These are phyloP conservation scores for Megaceryle maxima DNA, from an alignment of 2,113 vertebrate genomes.

Conservation along the genomic window DNA sequence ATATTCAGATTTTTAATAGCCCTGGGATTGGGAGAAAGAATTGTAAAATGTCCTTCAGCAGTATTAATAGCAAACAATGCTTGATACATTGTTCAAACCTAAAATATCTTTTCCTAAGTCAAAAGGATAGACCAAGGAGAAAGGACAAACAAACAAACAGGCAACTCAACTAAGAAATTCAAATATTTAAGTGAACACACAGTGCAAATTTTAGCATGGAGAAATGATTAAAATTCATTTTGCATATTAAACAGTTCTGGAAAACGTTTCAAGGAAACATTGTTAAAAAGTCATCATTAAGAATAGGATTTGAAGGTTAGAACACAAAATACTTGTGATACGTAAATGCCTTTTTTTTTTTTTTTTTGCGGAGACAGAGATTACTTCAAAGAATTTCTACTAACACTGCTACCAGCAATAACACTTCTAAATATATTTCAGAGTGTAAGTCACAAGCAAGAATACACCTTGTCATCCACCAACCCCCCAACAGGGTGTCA, in stretches of 20 bases:
- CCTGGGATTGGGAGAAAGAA: neutral
- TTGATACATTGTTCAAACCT: neutral
- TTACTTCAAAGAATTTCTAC: neutral
- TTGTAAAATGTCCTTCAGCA: neutral
- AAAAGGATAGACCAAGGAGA: neutral
- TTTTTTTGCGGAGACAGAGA: neutral
- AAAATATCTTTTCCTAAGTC: neutral
- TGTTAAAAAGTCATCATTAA: neutral
- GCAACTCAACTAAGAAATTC: neutral
- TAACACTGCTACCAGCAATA: neutral
- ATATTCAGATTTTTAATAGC: neutral
- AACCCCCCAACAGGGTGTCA: too few species aligned
- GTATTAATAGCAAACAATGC: neutral
- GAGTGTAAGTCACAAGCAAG: neutral
- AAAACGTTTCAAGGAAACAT: neutral
- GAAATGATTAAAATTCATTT: slow-evolving; percentile 22
- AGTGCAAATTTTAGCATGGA: neutral
- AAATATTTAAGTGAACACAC: neutral
- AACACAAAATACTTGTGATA: neutral
- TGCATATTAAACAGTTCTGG: neutral
- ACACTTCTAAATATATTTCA: neutral
- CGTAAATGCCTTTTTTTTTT: neutral
- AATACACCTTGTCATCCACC: neutral
- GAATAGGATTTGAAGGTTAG: neutral
- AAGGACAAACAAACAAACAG: neutral